phyloP scores from a whole-genome alignment of 2,797 vertebrate genomes.

The Tamandua tetradactyla region DNA sequence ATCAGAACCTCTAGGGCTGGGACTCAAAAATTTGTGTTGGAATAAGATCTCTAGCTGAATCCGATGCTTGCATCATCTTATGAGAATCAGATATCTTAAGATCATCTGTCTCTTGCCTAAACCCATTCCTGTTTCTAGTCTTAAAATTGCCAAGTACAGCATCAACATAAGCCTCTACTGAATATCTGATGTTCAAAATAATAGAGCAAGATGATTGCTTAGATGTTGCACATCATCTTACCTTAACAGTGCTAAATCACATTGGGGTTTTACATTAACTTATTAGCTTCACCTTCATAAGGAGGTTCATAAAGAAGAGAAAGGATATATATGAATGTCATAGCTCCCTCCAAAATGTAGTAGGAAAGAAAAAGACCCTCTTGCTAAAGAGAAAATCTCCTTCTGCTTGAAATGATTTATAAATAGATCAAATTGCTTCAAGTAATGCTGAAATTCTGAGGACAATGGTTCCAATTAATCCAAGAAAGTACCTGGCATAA shows the following conservation, averaged over 20 bases:
- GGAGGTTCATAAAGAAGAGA: not conserved
- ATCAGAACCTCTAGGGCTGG: not conserved
- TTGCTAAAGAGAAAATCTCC: conserved; percentile 29
- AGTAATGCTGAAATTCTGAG: not conserved
- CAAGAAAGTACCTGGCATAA: not conserved
- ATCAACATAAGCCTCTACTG: not conserved
- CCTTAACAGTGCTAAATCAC: not conserved
- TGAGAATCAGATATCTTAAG: not conserved
- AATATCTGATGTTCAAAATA: not conserved
- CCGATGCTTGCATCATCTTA: not conserved
- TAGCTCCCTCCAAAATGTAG: not conserved
- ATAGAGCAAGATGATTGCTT: not conserved
- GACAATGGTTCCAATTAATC: conserved; percentile 36
- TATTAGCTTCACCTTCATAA: not conserved
- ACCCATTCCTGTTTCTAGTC: not conserved
- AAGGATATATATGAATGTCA: not conserved
- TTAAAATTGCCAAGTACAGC: not conserved
- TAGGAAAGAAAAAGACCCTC: not conserved
- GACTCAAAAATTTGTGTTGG: too few species aligned
- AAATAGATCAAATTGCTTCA: conserved; percentile 10
- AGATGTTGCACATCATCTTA: not conserved
- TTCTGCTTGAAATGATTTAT: conserved; percentile 16
- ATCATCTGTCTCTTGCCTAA: not conserved
- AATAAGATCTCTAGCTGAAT: not conserved
- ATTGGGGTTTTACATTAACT: not conserved